phyloP scores from a whole-genome alignment of 2,888 invertebrate genomes.

The Priocnemis perturbator region DNA sequence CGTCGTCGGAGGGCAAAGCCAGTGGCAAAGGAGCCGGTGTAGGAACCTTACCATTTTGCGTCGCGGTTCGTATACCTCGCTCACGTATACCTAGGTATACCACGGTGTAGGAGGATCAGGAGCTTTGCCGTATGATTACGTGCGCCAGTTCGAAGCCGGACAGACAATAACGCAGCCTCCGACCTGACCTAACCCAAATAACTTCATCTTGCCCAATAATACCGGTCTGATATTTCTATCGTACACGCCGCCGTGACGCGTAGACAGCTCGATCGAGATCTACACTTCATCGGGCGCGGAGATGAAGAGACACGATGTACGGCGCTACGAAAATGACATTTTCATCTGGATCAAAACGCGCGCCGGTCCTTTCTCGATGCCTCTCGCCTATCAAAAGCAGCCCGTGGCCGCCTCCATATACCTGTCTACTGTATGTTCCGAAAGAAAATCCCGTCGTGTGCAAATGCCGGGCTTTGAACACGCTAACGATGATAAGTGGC shows the following conservation, averaged over 20 bases:
- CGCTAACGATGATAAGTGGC: conserved; percentile 16
- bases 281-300: conserved; percentile 19
- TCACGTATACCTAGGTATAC: conserved; percentile 27
- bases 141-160: conserved; percentile 53
- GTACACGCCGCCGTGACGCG: conserved; percentile 27
- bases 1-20: conserved; percentile 42
- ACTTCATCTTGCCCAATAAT: conserved; percentile 60
- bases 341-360: conserved; percentile 46
- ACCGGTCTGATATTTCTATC: conserved; percentile 47
- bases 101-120: conserved; percentile 50
- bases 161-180: conserved; percentile 55
- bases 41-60: conserved; percentile 52
- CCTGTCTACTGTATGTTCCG: neutral
- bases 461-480: conserved; percentile 1
- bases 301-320: conserved; percentile 13
- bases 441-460: no score
- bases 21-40: conserved; percentile 1
- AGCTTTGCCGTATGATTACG: conserved; percentile 62
- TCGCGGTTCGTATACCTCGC: conserved; percentile 32
- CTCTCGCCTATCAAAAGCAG: conserved; percentile 14
- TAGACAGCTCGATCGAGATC: conserved; percentile 45
- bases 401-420: neutral
- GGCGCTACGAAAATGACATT: conserved; percentile 48
- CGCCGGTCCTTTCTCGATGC: conserved; percentile 24
- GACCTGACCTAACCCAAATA: conserved; percentile 61